Conservation (phyloP, 2,113 vertebrate genomes). For the Redunca redunca region DNA sequence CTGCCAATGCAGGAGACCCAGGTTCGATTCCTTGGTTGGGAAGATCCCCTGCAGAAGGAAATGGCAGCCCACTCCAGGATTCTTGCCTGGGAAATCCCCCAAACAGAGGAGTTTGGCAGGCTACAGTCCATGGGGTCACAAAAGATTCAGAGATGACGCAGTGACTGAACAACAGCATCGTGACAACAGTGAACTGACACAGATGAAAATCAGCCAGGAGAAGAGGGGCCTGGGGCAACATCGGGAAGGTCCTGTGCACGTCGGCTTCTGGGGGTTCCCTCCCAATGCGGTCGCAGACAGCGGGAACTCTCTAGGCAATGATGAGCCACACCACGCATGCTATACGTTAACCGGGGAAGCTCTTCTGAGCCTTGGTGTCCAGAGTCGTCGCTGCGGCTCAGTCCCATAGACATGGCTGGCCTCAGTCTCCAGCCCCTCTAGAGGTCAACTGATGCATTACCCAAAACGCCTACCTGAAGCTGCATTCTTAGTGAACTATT, state of each 20-base stretch:
- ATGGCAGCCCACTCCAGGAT: neutral
- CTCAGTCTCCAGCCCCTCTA: neutral
- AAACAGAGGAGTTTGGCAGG: neutral
- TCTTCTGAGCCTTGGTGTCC: neutral
- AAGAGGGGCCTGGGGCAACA: accelerated
- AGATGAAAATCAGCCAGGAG: neutral
- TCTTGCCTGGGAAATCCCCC: neutral
- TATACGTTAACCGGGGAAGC: too few species aligned
- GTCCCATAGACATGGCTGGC: accelerated
- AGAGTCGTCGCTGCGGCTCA: neutral
- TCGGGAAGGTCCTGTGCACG: accelerated
- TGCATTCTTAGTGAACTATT: neutral
- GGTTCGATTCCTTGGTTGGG: neutral
- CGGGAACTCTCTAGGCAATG: accelerated
- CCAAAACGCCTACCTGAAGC: neutral
- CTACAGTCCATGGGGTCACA: neutral
- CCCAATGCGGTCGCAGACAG: accelerated
- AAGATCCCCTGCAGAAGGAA: neutral
- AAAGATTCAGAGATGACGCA: neutral
- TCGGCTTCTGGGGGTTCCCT: neutral
- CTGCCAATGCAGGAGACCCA: neutral
- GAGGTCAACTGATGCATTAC: neutral
- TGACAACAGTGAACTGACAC: neutral
- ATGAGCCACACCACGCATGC: accelerated
- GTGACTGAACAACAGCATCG: neutral